phyloP scores from a whole-genome alignment of 1,140 invertebrate genomes.

The Caenorhabditis remanei region DNA sequence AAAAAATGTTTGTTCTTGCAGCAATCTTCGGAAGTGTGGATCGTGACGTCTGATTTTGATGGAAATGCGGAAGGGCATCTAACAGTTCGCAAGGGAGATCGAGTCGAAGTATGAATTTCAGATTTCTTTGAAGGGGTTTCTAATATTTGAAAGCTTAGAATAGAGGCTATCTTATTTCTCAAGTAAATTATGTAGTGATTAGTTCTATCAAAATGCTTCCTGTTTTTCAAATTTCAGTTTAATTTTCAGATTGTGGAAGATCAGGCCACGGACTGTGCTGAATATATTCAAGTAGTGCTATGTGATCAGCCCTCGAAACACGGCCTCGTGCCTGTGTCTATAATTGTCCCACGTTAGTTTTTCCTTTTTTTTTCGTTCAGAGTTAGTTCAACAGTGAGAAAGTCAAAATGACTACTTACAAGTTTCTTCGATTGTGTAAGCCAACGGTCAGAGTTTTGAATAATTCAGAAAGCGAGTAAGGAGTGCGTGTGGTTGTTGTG shows the following conservation, averaged over 20 bases:
- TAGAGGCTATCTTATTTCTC: too few relatives aligned
- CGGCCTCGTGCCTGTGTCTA: conserved; percentile 43
- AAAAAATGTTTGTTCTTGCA: conserved; percentile 14
- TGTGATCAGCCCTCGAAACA: conserved; percentile 39
- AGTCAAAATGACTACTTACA: not conserved
- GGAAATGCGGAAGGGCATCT: conserved; percentile 40
- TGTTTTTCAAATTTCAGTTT: too few relatives aligned
- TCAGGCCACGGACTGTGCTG: conserved; percentile 47
- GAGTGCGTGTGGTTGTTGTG: conserved; percentile 53
- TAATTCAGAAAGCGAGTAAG: conserved; percentile 53
- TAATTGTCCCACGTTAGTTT: conserved; percentile 52
- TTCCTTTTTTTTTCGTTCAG: not conserved
- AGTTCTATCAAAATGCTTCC: too few relatives aligned
- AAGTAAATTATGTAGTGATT: too few relatives aligned
- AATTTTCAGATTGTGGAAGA: conserved; percentile 44
- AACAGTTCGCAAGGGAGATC: conserved; percentile 54
- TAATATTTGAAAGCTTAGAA: not conserved
- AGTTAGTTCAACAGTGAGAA: not conserved
- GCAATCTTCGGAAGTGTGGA: conserved; percentile 54
- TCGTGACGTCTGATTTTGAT: conserved; percentile 55
- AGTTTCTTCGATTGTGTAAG: not conserved
- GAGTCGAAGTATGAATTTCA: conserved; percentile 56
- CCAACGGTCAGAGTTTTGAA: conserved; percentile 47
- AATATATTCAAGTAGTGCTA: conserved; percentile 53
- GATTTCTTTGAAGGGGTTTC: not conserved